A percentile compares a stretch with the other conserved stretches of the same genome.
These are phyloP conservation scores for Coenobita brevimanus DNA, from an alignment of 1,140 invertebrate species.

Conservation along the genomic window DNA sequence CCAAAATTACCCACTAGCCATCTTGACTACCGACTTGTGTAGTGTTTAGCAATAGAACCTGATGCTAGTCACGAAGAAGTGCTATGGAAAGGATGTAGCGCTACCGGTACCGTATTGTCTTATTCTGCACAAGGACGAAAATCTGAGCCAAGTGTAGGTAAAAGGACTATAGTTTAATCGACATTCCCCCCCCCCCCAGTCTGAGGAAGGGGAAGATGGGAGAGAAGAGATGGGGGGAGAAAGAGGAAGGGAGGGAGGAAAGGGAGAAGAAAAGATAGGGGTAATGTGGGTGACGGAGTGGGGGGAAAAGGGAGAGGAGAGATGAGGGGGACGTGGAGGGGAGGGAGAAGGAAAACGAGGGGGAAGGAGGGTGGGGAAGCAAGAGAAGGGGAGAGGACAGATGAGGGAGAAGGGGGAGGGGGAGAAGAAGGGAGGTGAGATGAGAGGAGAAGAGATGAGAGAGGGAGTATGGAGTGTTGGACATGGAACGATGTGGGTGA, in stretches of 20 bases:
- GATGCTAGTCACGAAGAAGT: too few relatives aligned
- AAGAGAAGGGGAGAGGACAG: background rate
- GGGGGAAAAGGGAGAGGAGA: background rate
- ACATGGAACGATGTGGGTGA: background rate
- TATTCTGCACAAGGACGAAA: too few relatives aligned
- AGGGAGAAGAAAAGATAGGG: background rate
- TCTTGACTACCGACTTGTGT: too few relatives aligned
- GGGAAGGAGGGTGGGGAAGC: too few relatives aligned
- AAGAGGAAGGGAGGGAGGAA: background rate
- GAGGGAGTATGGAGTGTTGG: background rate
- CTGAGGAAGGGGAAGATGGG: background rate
- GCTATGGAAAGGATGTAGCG: too few relatives aligned
- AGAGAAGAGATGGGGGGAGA: background rate
- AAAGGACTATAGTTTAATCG: too few relatives aligned
- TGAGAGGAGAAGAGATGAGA: background rate
- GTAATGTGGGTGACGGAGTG: background rate
- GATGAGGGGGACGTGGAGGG: background rate
- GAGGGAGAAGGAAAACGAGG: background rate
- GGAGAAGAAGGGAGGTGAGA: background rate
- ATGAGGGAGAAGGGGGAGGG: background rate
- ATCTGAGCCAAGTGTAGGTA: too few relatives aligned
- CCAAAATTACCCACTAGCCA: too few relatives aligned
- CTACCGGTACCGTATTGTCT: too few relatives aligned
- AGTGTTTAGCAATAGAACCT: too few relatives aligned
- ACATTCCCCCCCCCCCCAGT: too few relatives aligned